Evolutionary conservation across 2,113 vertebrate species (phyloP).

Genomic region (Xyliphius kryptos): DNA sequence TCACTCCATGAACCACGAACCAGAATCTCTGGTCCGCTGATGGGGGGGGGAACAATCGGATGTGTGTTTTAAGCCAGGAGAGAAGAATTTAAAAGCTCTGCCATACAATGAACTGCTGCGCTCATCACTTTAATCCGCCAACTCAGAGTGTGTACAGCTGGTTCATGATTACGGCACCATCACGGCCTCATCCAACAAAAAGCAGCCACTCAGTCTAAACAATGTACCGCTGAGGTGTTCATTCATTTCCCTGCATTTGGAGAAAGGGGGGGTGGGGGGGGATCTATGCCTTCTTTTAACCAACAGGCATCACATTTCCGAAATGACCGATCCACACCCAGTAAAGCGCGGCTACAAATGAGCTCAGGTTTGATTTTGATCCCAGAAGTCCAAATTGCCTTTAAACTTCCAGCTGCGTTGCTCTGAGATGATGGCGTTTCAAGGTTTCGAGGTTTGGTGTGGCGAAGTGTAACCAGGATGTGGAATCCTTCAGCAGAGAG

Average conservation of each 20-base stretch:
- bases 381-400: slow-evolving; percentile 10
- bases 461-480: no score
- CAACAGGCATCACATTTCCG: background rate
- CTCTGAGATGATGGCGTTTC: slow-evolving; percentile 56
- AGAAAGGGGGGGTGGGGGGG: background rate
- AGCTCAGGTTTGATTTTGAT: slow-evolving; percentile 21
- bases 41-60: slow-evolving; percentile 21
- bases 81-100: slow-evolving; percentile 39
- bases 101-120: slow-evolving; percentile 47
- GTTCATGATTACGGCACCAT: slow-evolving; percentile 41
- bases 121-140: slow-evolving; percentile 42
- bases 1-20: slow-evolving; percentile 28
- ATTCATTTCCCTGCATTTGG: background rate
- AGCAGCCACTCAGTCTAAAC: slow-evolving; percentile 1
- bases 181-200: slow-evolving; percentile 25
- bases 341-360: slow-evolving; percentile 26
- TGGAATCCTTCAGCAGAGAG: no score
- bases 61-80: slow-evolving; percentile 23
- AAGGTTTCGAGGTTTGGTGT: slow-evolving; percentile 38
- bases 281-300: background rate
- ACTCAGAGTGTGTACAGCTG: slow-evolving; percentile 35
- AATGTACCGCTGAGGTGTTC: background rate
- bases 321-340: slow-evolving; percentile 14
- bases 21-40: slow-evolving; percentile 1
- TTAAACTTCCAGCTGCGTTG: slow-evolving; percentile 38